Conservation (phyloP, 1,140 invertebrate species). For the Bicyclus anynana region DNA sequence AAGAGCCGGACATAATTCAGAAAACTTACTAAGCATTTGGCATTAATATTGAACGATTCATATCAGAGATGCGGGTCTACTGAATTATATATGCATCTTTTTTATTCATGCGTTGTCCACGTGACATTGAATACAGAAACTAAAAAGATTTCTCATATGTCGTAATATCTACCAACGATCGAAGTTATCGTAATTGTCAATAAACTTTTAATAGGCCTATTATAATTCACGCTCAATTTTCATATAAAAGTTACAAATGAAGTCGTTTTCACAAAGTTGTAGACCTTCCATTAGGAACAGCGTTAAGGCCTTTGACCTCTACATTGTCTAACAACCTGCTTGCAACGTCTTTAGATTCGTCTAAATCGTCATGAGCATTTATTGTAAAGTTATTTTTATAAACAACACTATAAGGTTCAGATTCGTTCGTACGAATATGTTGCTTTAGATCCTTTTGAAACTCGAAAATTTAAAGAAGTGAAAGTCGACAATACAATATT, state of each 20-base stretch:
- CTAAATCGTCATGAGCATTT: constrained; percentile 1
- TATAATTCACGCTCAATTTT: neutral
- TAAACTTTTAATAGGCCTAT: neutral
- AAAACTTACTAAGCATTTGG: too few relatives aligned
- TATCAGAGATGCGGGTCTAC: too few relatives aligned
- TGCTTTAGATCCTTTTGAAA: constrained; percentile 15
- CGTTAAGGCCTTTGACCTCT: constrained; percentile 49
- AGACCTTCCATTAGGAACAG: constrained; percentile 4
- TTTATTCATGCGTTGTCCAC: too few relatives aligned
- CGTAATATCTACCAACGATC: neutral
- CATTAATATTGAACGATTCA: too few relatives aligned
- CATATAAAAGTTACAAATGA: neutral
- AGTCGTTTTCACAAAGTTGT: neutral
- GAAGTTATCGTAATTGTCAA: neutral
- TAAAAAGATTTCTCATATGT: too few relatives aligned
- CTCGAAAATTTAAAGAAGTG: constrained; percentile 35
- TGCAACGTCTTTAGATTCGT: constrained; percentile 3
- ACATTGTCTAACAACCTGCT: constrained; percentile 48
- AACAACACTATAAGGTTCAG: neutral
- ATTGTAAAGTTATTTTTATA: constrained; percentile 3
- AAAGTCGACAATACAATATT: constrained; percentile 55
- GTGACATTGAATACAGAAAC: too few relatives aligned
- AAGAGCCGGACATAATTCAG: too few relatives aligned
- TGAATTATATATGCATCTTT: too few relatives aligned
- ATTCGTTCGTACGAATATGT: neutral